Conservation (phyloP, 2,113 vertebrate genomes). For the Nothoprocta perdicaria region DNA sequence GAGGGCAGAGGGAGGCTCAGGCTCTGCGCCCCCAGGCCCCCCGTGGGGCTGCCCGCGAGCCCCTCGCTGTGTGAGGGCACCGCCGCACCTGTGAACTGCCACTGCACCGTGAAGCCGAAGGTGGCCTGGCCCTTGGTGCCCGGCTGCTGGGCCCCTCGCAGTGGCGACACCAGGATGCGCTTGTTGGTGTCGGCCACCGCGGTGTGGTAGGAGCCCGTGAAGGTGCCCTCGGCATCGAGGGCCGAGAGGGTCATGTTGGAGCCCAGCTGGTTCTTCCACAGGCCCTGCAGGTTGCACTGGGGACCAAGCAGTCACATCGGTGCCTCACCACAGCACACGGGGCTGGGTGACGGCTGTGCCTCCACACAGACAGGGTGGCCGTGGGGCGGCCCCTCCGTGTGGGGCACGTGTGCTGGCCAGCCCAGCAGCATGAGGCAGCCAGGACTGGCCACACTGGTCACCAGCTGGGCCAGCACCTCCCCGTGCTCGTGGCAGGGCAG, state of each 20-base stretch:
- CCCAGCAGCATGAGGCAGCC: no score
- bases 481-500: neutral
- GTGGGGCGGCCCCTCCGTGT: no score
- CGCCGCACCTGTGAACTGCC: neutral
- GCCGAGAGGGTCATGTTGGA: neutral
- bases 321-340: no score
- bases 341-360: no score
- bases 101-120: conserved; percentile 3
- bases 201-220: neutral
- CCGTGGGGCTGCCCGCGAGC: fast-evolving
- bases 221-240: fast-evolving
- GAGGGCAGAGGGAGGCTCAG: neutral
- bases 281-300: neutral
- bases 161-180: neutral
- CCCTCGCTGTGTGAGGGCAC: fast-evolving
- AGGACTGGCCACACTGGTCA: neutral
- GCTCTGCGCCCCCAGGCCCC: no score
- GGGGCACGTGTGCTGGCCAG: no score
- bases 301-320: neutral
- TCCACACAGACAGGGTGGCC: no score
- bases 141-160: neutral
- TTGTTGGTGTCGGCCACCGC: neutral
- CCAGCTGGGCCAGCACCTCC: neutral
- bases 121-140: neutral
- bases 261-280: neutral